Conservation (phyloP, 1,140 invertebrate genomes). For the Leptopilina clavipes region DNA sequence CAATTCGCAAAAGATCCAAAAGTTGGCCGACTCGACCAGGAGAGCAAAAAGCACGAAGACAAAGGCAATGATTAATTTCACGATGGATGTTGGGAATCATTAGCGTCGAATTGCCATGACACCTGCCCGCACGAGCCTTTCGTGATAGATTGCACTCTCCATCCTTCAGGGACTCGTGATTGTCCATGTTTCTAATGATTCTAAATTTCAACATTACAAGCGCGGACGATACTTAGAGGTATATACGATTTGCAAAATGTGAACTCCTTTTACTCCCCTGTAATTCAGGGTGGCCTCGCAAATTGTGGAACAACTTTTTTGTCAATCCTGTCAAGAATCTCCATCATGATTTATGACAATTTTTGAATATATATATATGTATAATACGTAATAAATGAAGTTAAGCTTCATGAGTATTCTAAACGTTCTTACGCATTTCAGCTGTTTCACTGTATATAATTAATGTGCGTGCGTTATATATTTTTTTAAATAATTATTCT, state of each 20-base stretch:
- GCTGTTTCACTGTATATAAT: not conserved
- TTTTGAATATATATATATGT: no score
- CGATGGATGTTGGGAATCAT: conserved; percentile 68
- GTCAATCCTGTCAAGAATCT: conserved; percentile 60
- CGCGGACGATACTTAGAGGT: conserved; percentile 61
- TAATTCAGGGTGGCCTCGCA: conserved; percentile 54
- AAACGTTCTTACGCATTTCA: not conserved
- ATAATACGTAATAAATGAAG: conserved; percentile 15
- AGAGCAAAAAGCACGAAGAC: conserved; percentile 64
- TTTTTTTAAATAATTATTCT: no score
- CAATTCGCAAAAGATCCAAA: conserved; percentile 53
- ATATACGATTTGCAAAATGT: conserved; percentile 59
- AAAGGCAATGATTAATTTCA: conserved; percentile 71
- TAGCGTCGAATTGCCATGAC: conserved; percentile 67
- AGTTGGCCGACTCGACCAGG: conserved; percentile 50
- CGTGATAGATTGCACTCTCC: conserved; percentile 69
- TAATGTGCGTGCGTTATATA: not conserved
- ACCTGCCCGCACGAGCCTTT: conserved; percentile 69
- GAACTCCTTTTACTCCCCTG: conserved; percentile 49
- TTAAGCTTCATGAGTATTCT: not conserved
- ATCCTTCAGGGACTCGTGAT: conserved; percentile 54
- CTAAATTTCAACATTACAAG: conserved; percentile 64
- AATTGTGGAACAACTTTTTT: conserved; percentile 63
- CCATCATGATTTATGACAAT: conserved; percentile 56
- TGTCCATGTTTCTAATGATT: conserved; percentile 69